phyloP scores from a whole-genome alignment of 2,888 invertebrate species.

The Carterocephalus palaemon region DNA sequence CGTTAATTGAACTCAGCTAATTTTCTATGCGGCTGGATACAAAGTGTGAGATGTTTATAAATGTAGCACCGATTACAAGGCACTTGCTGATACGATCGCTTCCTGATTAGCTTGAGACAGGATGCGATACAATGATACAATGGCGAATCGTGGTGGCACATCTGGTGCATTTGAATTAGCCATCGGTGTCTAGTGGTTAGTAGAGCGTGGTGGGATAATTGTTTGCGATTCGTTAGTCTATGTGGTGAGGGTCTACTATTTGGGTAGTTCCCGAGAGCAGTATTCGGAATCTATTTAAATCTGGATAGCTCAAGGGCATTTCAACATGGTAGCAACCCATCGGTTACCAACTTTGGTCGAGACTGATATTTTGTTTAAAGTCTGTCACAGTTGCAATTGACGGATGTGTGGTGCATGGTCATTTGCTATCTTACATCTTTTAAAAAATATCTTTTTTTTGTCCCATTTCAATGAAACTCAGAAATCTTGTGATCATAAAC shows the following conservation, averaged over 20 bases:
- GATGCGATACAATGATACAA: constrained; percentile 25
- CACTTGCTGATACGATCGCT: constrained; percentile 28
- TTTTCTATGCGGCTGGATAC: constrained; percentile 24
- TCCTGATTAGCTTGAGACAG: constrained; percentile 29
- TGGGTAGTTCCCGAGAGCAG: too few relatives aligned
- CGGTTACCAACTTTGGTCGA: too few relatives aligned
- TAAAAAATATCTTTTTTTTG: too few relatives aligned
- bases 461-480: too few relatives aligned
- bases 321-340: too few relatives aligned
- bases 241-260: background rate
- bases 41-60: constrained; percentile 25
- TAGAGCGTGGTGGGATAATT: constrained; percentile 2
- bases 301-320: too few relatives aligned
- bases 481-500: too few relatives aligned
- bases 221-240: background rate
- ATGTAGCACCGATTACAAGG: constrained; percentile 22
- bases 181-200: constrained; percentile 8
- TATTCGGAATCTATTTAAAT: too few relatives aligned
- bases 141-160: constrained; percentile 22
- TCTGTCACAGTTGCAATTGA: too few relatives aligned
- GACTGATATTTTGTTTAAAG: too few relatives aligned
- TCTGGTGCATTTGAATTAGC: constrained; percentile 19
- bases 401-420: too few relatives aligned
- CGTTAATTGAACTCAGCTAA: constrained; percentile 24
- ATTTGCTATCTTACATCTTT: too few relatives aligned